Base-by-base conservation (phyloP, 2,113 vertebrate species). In the Xiphias gladius region DNA sequence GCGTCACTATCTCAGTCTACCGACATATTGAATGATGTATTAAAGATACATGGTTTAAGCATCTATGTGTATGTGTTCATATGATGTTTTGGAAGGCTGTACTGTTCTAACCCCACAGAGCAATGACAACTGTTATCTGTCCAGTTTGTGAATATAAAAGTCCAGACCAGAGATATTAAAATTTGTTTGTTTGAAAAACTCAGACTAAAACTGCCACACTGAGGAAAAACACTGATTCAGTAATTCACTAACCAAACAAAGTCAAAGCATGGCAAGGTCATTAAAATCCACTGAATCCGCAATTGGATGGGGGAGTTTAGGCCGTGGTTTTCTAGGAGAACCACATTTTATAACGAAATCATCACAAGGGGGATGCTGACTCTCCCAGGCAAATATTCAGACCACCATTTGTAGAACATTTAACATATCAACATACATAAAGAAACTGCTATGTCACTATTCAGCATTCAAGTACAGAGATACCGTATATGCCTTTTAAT, bases 301-400 rank as follows among this genome's bases (percentile, higher is more conserved):
- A 78, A 69, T 83, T 80, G 58, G 43, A 68, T 37, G 16, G 55
- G 41, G 22, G 39, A 73, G 82, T 77, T 37, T 62, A 57, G 43
- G 24, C 67, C 17, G 50, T 59, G 70, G 73, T 89, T 86, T 88
- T 79, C 14, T 22, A 28, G 30, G 46, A 84, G 12, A 82, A 72
- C 57, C 68, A 83, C 82, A 78, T 43, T 57, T 84, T 88, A 37
- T 39, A 62, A 79, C 57, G 63, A 50, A 76, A 55, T 82, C 37
- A 13, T 76, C 67, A 61, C 55, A 71, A 28, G 14, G 59, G 14
- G 28, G 83, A 61, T 20, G 28, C 14, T 20, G 67, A 83, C 41
- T 74, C 50, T 16, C 50, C n/a, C 37, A n/a, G 67, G 43, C n/a
- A 59, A 80, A 9, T 61, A 66, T 75, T 86, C 71, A 62, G 43